phyloP scores from a whole-genome alignment of 2,797 vertebrate species.

The Xenentodon cancila region DNA sequence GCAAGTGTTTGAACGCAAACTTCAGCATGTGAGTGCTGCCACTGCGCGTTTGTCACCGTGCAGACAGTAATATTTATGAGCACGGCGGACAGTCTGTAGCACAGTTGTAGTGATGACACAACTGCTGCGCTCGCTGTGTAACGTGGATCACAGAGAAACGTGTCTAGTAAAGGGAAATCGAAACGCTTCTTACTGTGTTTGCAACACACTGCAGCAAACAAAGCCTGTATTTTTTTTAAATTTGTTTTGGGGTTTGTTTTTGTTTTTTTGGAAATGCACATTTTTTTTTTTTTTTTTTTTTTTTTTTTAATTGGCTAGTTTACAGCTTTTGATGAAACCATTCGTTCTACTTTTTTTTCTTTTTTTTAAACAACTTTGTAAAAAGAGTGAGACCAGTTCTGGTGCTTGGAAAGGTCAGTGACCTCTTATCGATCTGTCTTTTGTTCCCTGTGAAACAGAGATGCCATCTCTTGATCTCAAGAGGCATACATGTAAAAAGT shows the following conservation, averaged over 20 bases:
- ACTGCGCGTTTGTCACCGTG: no score
- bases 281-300: background rate
- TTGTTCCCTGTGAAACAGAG: background rate
- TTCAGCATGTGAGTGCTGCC: no score
- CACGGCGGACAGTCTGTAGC: background rate
- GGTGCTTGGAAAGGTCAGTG: constrained; percentile 45
- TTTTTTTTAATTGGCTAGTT: background rate
- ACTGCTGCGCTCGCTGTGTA: background rate
- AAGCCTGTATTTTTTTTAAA: background rate
- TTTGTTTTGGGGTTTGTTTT: no score
- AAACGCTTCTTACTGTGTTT: background rate
- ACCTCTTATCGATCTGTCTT: constrained; percentile 29
- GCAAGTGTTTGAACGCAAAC: no score
- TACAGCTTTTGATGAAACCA: background rate
- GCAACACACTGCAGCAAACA: no score
- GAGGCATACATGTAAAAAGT: background rate
- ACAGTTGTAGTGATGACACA: background rate
- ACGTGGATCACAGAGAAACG: constrained; percentile 3
- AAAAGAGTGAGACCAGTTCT: constrained; percentile 51
- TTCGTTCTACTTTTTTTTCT: no score
- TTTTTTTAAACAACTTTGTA: no score
- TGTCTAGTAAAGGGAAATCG: constrained; percentile 36
- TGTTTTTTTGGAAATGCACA: background rate
- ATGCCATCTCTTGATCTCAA: background rate
- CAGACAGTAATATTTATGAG: background rate